Evolutionary conservation across 1,140 invertebrate species (phyloP), one percentile per base, ranked within the genome.

Genomic region (Listronotus bonariensis): DNA sequence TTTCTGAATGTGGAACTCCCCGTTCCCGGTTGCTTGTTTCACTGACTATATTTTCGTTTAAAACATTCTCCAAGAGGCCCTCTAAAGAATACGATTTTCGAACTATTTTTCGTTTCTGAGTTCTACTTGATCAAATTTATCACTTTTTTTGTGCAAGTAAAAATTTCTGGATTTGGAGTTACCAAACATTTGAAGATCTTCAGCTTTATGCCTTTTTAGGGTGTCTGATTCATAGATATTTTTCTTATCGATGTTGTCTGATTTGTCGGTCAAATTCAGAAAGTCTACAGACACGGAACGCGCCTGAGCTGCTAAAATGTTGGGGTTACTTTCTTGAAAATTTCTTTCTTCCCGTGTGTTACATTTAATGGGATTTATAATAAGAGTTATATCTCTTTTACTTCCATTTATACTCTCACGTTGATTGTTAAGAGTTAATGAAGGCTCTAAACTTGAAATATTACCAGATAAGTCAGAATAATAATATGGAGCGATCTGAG

Each of bases 141-240:
- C 80, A 31, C 76, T 73, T 8, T 81, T 74, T 11, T 78, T 81
- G 1, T 79, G 74, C 3, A 81, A 80, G 63, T 83, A 85, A 0
- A 84, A 64, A 67, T 85, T 85, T 43, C 80, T 74, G 0, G 79
- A 65, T 58, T 74, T 69, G n/a, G 81, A 76, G 56, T 77, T 77
- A 76, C 69, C 81, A 75, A 68, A 7, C 32, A 12, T 41, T 14
- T 53, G 20, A 8, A 79, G 80, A 69, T 84, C 82, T 12, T 78
- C 76, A 54, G 80, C 79, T 75, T 88, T 88, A 4, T 85, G 82
- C 57, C 82, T 76, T 68, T 85, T 85, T 9, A 86, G 75, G 7
- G 84, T 85, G 53, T 88, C 85, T 0, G 88, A 85, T 74, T 89
- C 87, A 65, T 90, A 91, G 48, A 92, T 85, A 75, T 92, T 92